phyloP scores from a whole-genome alignment of 2,797 vertebrate species.

The Eulemur coronatus region DNA sequence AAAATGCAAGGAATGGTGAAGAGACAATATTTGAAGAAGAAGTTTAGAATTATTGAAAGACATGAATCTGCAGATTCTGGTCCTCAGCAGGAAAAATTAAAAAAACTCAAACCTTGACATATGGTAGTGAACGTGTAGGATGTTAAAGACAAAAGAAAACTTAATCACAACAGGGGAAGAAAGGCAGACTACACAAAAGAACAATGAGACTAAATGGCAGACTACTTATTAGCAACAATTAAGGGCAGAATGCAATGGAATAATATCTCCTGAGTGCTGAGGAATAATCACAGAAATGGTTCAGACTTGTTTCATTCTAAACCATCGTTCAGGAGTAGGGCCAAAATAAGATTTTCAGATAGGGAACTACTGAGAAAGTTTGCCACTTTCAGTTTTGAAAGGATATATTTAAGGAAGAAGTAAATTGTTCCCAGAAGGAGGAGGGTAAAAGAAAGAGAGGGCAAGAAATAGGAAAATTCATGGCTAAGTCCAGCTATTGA shows the following conservation, averaged over 20 bases:
- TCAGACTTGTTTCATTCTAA: background rate
- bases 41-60: background rate
- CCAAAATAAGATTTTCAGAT: background rate
- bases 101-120: background rate
- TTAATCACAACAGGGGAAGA: background rate
- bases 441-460: rapidly evolving
- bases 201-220: background rate
- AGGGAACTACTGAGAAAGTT: background rate
- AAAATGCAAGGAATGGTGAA: background rate
- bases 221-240: background rate
- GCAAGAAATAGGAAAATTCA: background rate
- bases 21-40: background rate
- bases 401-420: background rate
- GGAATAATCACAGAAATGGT: background rate
- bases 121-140: background rate
- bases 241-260: background rate
- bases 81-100: background rate
- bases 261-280: background rate
- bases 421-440: background rate
- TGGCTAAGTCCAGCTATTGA: background rate
- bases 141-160: background rate
- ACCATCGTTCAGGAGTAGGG: background rate
- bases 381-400: background rate
- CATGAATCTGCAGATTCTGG: background rate
- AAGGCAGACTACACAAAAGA: background rate